Conservation (phyloP, 2,888 invertebrate genomes). For the Amphimallon solstitiale region DNA sequence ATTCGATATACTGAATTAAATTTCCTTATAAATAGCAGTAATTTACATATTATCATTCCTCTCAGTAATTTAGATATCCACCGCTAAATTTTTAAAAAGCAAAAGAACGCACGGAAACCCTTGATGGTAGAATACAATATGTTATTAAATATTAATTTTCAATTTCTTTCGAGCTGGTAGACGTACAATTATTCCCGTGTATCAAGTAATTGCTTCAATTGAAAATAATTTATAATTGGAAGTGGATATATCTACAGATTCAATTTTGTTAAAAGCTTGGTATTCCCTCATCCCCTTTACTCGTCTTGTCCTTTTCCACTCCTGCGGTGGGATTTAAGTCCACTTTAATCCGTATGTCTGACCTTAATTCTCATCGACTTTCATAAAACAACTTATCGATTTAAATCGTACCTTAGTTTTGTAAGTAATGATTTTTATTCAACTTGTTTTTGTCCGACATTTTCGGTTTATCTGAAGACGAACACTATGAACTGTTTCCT, state of each 20-base stretch:
- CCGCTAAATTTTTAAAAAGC: neutral
- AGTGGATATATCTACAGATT: slow-evolving; percentile 31
- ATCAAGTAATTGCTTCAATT: slow-evolving; percentile 38
- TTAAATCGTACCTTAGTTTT: slow-evolving; percentile 31
- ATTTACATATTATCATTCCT: no score
- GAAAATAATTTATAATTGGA: slow-evolving; percentile 43
- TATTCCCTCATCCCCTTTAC: slow-evolving; percentile 1
- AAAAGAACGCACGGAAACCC: neutral
- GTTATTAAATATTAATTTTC: slow-evolving; percentile 42
- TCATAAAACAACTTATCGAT: slow-evolving; percentile 37
- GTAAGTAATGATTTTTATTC: slow-evolving; percentile 30
- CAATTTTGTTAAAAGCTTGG: slow-evolving; percentile 40
- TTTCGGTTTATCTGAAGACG: slow-evolving; percentile 6
- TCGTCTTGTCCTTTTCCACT: neutral
- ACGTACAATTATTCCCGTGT: slow-evolving; percentile 31
- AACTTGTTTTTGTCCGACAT: slow-evolving; percentile 13
- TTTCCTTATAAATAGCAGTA: no score
- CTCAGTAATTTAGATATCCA: neutral
- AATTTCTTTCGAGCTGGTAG: slow-evolving; percentile 32
- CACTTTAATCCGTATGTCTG: slow-evolving; percentile 39
- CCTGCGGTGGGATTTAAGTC: slow-evolving; percentile 31
- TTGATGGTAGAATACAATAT: neutral
- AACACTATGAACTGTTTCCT: neutral
- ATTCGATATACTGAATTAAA: no score
- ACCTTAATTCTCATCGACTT: slow-evolving; percentile 36